These are phyloP conservation scores for Trisateles emortualis DNA, from an alignment of 2,888 invertebrate species.

Conservation along the genomic window DNA sequence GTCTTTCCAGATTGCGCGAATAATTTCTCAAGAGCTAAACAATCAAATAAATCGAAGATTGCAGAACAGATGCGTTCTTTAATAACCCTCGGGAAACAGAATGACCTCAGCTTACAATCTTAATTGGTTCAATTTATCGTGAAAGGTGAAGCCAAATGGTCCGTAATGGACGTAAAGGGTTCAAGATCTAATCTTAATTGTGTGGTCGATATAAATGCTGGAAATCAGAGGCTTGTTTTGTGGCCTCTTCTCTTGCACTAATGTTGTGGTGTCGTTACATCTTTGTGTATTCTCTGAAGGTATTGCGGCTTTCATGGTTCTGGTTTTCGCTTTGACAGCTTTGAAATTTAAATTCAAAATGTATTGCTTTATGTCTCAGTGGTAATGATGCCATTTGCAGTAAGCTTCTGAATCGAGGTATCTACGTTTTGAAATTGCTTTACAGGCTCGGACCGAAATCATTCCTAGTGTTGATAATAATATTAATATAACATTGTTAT, in stretches of 20 bases:
- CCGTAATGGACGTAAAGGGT: conserved; percentile 55
- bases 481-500: too few species aligned
- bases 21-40: not conserved
- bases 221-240: conserved; percentile 40
- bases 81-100: conserved; percentile 32
- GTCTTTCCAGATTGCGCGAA: not conserved
- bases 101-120: conserved; percentile 47
- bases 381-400: not conserved
- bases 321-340: not conserved
- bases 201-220: conserved; percentile 48
- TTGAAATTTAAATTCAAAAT: not conserved
- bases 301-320: not conserved
- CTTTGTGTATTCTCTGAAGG: conserved; percentile 11
- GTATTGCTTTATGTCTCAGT: not conserved
- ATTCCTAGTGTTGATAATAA: too few species aligned
- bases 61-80: conserved; percentile 25
- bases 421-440: not conserved
- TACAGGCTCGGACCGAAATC: too few species aligned
- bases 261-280: conserved; percentile 3
- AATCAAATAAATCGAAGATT: conserved; percentile 23
- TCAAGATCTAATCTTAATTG: conserved; percentile 63
- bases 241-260: conserved; percentile 20
- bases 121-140: conserved; percentile 61
- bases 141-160: conserved; percentile 56
- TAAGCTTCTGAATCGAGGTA: not conserved